Base-by-base conservation (phyloP, 37 sponge, comb jelly and placozoan genomes). In the Lycopodina hypogea region DNA sequence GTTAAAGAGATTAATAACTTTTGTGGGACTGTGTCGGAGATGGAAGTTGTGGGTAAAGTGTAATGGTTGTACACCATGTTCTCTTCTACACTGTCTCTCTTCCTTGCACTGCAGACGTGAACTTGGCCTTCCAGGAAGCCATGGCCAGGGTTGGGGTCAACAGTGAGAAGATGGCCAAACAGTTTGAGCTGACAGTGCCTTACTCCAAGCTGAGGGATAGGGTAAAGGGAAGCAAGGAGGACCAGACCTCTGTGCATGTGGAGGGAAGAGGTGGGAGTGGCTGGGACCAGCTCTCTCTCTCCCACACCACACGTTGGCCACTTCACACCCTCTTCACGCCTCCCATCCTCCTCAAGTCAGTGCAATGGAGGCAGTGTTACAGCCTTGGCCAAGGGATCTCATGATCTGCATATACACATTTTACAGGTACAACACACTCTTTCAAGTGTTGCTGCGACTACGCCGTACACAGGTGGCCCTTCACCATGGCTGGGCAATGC, bases 281-380 rank as follows among this genome's bases (percentile, higher is more conserved):
- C 0, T 95, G 96, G 96, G 63, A 81, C 40, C 32, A 56, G 26
- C 74, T 96, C 28, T 81, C 83, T 17, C 82, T 96, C 26, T 35
- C 80, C 2, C 93, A 96, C 68, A 72, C 78, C 42, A 84, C 83
- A 3, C 68, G 66, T 15, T 96, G 97, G 97, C 97, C 97, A 2
- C 92, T 94, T 11, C 94, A 91, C 55, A 79, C 91, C 33, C 71
- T 97, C 50, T 94, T 97, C 62, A 93, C 97, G 12, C 79, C 89
- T 32, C 39, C 85, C n/a, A 84, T 89, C 0, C 76, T 97, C 50
- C 83, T 91, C 68, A 84, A 92, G 95, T 94, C 45, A 39, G 68
- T 4, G 1, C 19, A 56, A 14, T 2, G 32, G 32, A 30, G 4
- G 33, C 34, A 39, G 2, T 23, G 3, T 4, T 39, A 33, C 30